A percentile compares a stretch with the other conserved stretches of the same genome.
phyloP scores from a whole-genome alignment of 2,113 vertebrate species.

The Caranx melampygus region DNA sequence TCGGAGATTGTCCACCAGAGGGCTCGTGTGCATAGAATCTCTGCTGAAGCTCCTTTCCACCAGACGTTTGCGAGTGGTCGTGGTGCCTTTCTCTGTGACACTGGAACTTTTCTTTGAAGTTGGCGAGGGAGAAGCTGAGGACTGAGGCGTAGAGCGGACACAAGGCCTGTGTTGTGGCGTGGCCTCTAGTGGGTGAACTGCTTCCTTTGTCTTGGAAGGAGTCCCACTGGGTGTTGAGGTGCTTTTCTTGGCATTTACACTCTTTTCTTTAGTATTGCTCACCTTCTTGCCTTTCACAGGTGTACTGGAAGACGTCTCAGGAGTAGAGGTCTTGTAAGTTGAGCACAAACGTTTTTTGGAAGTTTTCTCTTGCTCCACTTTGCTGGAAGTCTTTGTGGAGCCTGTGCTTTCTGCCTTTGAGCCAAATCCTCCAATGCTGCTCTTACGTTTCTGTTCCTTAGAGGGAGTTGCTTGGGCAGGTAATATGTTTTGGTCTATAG shows the following conservation, averaged over 20 bases:
- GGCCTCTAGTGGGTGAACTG: constrained; percentile 74
- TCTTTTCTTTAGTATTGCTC: constrained; percentile 82
- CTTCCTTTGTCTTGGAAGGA: constrained; percentile 85
- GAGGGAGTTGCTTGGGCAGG: constrained; percentile 84
- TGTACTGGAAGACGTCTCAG: constrained; percentile 83
- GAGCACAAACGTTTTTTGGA: constrained; percentile 88
- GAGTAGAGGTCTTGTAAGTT: constrained; percentile 79
- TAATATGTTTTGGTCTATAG: constrained; percentile 90
- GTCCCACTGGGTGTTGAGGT: constrained; percentile 82
- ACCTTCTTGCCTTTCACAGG: constrained; percentile 84
- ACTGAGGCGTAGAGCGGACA: constrained; percentile 78
- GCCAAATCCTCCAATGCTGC: constrained; percentile 72
- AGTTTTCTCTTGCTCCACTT: constrained; percentile 86
- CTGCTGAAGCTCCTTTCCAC: constrained; percentile 89
- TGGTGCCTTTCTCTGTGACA: constrained; percentile 74
- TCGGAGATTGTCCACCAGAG: constrained; percentile 85
- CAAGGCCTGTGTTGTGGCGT: constrained; percentile 85
- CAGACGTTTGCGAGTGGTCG: constrained; percentile 84
- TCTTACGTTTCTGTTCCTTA: constrained; percentile 88
- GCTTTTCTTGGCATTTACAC: constrained; percentile 81
- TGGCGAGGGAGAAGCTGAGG: constrained; percentile 81
- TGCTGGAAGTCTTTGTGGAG: constrained; percentile 81
- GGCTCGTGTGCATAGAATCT: constrained; percentile 89
- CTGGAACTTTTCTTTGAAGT: constrained; percentile 82
- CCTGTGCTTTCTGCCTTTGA: constrained; percentile 81